Percentiles rank a stretch among this genome's conserved stretches.
phyloP scores from a whole-genome alignment of 2,113 vertebrate species.

The Trogon surrucura region DNA sequence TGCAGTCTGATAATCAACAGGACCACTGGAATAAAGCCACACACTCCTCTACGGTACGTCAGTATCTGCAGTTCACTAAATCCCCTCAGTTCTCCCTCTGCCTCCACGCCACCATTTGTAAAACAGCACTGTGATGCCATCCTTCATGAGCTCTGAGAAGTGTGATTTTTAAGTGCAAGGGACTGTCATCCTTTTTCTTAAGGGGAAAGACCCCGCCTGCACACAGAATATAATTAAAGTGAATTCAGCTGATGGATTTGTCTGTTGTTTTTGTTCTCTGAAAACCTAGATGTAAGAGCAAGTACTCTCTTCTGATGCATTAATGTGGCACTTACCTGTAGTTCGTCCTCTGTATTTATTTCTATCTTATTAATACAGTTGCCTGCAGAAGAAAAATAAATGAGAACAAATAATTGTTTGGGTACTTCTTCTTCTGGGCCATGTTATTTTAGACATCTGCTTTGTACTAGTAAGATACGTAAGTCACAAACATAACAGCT shows the following conservation, averaged over 20 bases:
- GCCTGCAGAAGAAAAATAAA: not conserved
- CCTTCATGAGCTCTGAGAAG: not conserved
- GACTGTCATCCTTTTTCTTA: not conserved
- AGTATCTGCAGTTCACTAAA: not conserved
- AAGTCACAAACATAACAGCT: not conserved
- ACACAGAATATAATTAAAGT: not conserved
- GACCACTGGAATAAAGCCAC: not conserved
- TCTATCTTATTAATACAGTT: not conserved
- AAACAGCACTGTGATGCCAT: not conserved
- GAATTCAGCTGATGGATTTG: rapidly evolving
- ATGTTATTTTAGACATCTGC: not conserved
- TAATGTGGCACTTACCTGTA: not conserved
- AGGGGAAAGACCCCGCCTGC: not conserved
- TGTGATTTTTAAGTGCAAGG: not conserved
- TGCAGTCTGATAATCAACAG: not conserved
- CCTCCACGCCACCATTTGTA: not conserved
- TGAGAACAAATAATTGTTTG: not conserved
- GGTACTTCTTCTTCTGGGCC: not conserved
- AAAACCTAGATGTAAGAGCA: not conserved
- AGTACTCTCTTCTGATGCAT: not conserved
- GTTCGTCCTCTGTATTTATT: not conserved
- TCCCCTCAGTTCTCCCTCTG: not conserved
- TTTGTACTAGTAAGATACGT: rapidly evolving
- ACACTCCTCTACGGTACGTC: not conserved
- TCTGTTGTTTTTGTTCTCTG: not conserved